Base-by-base conservation (phyloP, 1,140 invertebrate genomes). In the Drosophila kikkawai region DNA sequence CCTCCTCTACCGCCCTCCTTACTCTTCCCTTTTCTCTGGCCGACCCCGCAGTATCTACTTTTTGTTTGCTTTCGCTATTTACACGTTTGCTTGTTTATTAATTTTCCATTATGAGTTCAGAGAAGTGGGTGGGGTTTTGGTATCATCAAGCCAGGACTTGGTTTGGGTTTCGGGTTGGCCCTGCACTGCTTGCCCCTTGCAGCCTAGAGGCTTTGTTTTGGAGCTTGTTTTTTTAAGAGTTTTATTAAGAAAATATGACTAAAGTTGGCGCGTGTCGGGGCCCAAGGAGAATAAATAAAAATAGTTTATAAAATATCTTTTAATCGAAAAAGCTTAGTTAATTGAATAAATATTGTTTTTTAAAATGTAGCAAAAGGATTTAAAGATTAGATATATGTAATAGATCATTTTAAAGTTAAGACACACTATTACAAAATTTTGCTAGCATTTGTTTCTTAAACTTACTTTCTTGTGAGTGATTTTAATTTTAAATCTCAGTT, bases 41-140 rank as follows among this genome's bases (percentile, higher is more conserved):
- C 34, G 34, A 19, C 41, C 42, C 36, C 13, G 32, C 19, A 51
- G 37, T 71, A 51, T 55, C 47, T 36, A 71, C 66, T 69, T 67
- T 51, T 47, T 90, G 85, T 90, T 90, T 90, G 86, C 48, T 39
- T 71, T 85, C 55, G 51, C 60, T 90, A 90, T 90, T 90, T 90
- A 90, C 81, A 81, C 81, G 55, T 60, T 79, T 56, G 37, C 69
- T 67, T 84, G 81, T 84, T 90, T 91, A 82, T 85, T 79, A 90
- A 91, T 83, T 90, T 78, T 68, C 68, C 59, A 76, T 90, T 90
- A 85, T 90, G 75, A 90, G 79, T 85, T 85, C 48, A 51, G 19
- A 36, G 32, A 56, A 80, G 79, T 80, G 42, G 41, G 41, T 36
- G 53, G 44, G 41, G 60, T 12, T 41, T 53, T 19, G 26, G 37